Percentiles rank a stretch among this genome's conserved stretches.
phyloP scores from a whole-genome alignment of 2,888 invertebrate species.

The Hetaerina titia region DNA sequence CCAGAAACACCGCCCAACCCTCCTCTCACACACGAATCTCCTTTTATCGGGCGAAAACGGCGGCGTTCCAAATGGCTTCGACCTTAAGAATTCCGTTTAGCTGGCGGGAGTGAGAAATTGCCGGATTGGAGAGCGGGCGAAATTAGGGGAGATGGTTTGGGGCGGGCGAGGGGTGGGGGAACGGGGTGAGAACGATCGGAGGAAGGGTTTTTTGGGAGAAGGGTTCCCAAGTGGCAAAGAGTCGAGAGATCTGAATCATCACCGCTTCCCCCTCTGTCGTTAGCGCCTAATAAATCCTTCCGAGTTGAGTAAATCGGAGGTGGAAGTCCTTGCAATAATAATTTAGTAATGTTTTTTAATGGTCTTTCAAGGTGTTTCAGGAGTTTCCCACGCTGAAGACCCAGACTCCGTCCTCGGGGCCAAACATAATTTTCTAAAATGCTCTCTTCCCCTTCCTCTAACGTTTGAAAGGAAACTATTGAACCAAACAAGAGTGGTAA shows the following conservation, averaged over 20 bases:
- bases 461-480: background rate
- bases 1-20: background rate
- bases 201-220: background rate
- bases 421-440: background rate
- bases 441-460: background rate
- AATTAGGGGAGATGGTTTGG: background rate
- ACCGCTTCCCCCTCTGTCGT: background rate
- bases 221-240: background rate
- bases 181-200: background rate
- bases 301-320: background rate
- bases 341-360: background rate
- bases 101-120: constrained; percentile 1
- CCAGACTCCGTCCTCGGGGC: background rate
- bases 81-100: constrained; percentile 3
- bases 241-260: constrained; percentile 16
- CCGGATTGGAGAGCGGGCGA: background rate
- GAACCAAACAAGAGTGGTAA: too few species aligned
- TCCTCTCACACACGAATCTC: background rate
- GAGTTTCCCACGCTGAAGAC: background rate
- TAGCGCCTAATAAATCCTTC: constrained; percentile 26
- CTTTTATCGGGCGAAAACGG: constrained; percentile 11
- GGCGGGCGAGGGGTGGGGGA: background rate
- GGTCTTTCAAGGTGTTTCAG: background rate
- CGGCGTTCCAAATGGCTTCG: background rate
- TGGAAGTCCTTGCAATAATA: background rate